These are phyloP conservation scores for Pseudomyrmex sp. DNA, from an alignment of 1,140 invertebrate genomes.

Conservation along the genomic window DNA sequence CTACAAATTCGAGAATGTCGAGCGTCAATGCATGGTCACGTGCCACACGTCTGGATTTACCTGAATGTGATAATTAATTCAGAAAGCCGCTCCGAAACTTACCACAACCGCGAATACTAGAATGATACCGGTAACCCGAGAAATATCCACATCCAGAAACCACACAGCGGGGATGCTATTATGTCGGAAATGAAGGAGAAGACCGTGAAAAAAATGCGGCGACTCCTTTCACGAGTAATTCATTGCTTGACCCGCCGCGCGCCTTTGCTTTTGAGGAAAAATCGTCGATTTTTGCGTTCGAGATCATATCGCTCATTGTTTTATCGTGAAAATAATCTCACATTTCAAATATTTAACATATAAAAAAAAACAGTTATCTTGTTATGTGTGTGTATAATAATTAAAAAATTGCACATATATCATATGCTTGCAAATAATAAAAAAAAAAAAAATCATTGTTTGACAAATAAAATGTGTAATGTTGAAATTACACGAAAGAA, in stretches of 20 bases:
- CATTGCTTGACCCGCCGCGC: constrained; percentile 42
- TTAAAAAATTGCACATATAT: background rate
- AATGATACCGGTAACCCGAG: background rate
- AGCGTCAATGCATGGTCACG: constrained; percentile 71
- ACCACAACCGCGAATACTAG: constrained; percentile 3
- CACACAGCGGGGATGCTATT: constrained; percentile 61
- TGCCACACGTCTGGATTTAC: constrained; percentile 55
- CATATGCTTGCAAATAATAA: background rate
- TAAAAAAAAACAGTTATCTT: background rate
- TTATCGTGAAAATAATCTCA: constrained; percentile 9
- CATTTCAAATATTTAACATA: background rate
- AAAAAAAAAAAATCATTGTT: background rate
- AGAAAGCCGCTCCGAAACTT: constrained; percentile 50
- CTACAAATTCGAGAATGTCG: constrained; percentile 67
- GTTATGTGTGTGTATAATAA: background rate
- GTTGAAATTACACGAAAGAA: background rate
- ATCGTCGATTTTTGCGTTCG: constrained; percentile 47
- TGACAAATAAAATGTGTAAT: background rate
- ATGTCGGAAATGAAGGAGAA: constrained; percentile 26
- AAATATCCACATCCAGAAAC: background rate
- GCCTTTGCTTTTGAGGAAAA: background rate
- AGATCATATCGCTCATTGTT: constrained; percentile 1
- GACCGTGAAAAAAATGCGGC: constrained; percentile 39
- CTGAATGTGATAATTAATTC: constrained; percentile 68
- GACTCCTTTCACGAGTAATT: constrained; percentile 32